A percentile compares a stretch with the other conserved stretches of the same genome.
These are phyloP conservation scores for human DNA, from an alignment of 2,113 vertebrate species.

Conservation along the genomic window GRCh38 chr5:97698501-97699000, in stretches of 20 bases:
- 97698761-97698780: neutral
- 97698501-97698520: neutral
- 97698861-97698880: neutral
- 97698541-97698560: neutral
- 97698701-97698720: neutral
- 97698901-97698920: too few relatives aligned
- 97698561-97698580: neutral
- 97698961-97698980: too few relatives aligned
- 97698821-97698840: neutral
- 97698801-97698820: neutral
- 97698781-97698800: neutral
- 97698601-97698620: neutral
- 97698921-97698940: too few relatives aligned
- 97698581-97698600: neutral
- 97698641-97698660: neutral
- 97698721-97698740: neutral
- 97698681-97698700: neutral
- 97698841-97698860: neutral
- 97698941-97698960: too few relatives aligned
- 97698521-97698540: neutral
- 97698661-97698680: neutral
- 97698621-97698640: neutral
- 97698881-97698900: too few relatives aligned
- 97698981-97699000: too few relatives aligned
- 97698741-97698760: neutral